Conservation (phyloP, 2,888 invertebrate genomes). For the Ametastegia equiseti region DNA sequence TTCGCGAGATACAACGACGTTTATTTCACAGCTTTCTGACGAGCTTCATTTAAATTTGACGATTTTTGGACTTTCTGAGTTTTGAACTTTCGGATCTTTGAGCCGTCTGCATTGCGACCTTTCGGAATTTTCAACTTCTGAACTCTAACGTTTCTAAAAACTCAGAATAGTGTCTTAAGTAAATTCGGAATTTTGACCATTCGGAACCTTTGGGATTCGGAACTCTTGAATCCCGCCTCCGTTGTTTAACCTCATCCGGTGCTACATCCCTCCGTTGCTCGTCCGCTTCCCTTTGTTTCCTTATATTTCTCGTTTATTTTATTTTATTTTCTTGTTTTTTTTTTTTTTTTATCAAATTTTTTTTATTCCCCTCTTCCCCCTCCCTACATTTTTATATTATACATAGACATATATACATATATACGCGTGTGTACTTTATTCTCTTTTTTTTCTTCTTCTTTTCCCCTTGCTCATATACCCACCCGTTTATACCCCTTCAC, state of each 20-base stretch:
- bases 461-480: neutral
- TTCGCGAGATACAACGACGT: no score
- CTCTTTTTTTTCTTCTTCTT: neutral
- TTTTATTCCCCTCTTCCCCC: slow-evolving; percentile 51
- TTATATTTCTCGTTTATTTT: neutral
- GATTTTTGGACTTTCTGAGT: no score
- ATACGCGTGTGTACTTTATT: neutral
- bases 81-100: no score
- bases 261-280: neutral
- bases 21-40: no score
- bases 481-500: neutral
- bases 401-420: neutral
- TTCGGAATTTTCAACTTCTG: no score
- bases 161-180: no score
- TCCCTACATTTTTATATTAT: slow-evolving; percentile 36
- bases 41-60: no score
- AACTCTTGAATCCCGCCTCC: no score
- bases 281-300: slow-evolving; percentile 15
- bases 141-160: no score
- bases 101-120: no score
- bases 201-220: no score
- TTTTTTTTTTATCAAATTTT: slow-evolving; percentile 27
- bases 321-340: neutral
- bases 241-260: slow-evolving; percentile 41
- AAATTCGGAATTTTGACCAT: no score